Percentiles rank a stretch among this genome's conserved stretches.
phyloP scores from a whole-genome alignment of 2,797 vertebrate species.

The Protosalanx chinensis region DNA sequence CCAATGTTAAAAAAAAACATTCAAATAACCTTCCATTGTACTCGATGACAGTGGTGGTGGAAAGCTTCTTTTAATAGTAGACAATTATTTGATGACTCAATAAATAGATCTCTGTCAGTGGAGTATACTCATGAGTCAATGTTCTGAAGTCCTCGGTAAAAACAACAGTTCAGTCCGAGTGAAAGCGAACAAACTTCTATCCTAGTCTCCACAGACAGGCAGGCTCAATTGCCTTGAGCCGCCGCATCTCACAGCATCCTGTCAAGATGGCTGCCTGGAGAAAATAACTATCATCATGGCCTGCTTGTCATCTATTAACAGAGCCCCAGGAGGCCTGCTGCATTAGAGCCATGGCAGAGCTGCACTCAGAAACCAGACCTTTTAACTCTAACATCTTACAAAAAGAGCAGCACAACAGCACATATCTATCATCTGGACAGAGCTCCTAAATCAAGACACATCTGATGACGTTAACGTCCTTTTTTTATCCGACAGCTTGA shows the following conservation, averaged over 20 bases:
- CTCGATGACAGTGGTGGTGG: too few species aligned
- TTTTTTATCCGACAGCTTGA: not conserved
- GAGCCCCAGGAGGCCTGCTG: conserved; percentile 49
- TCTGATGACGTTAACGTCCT: too few species aligned
- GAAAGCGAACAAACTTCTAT: conserved; percentile 12
- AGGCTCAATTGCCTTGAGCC: conserved; percentile 49
- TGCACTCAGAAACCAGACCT: conserved; percentile 23
- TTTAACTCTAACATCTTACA: not conserved
- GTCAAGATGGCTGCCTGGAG: conserved; percentile 69
- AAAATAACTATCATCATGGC: conserved; percentile 67
- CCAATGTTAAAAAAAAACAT: not conserved
- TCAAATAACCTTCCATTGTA: too few species aligned
- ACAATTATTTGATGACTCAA: too few species aligned
- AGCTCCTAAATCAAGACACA: not conserved
- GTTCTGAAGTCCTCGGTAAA: not conserved
- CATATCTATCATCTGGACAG: not conserved
- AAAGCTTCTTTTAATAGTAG: too few species aligned
- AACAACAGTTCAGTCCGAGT: not conserved
- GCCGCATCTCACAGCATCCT: conserved; percentile 59
- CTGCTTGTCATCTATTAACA: conserved; percentile 60
- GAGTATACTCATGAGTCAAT: not conserved
- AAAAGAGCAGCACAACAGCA: not conserved
- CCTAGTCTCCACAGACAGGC: conserved; percentile 40
- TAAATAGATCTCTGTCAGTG: not conserved
- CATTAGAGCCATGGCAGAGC: conserved; percentile 26